These are phyloP conservation scores for Synergus japonicus DNA, from an alignment of 2,888 invertebrate genomes.

Conservation along the genomic window DNA sequence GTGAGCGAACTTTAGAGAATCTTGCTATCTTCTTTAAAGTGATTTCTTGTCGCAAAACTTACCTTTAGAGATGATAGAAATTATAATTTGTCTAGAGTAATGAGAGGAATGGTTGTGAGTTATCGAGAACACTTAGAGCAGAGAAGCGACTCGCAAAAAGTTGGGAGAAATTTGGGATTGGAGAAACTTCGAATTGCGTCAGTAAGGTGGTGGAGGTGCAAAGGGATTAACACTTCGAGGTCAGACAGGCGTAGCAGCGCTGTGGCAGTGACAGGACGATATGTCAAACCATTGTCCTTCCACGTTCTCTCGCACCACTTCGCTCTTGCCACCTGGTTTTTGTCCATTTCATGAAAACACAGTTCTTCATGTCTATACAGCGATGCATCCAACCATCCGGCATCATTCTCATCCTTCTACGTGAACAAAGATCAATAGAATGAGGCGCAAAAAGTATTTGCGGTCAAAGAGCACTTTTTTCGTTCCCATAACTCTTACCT, in stretches of 20 bases:
- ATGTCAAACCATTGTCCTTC: constrained; percentile 72
- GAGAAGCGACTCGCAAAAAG: background rate
- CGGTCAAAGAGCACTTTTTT: constrained; percentile 43
- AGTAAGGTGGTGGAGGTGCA: constrained; percentile 12
- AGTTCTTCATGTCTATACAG: constrained; percentile 24
- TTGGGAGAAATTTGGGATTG: background rate
- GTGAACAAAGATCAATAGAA: constrained; percentile 38
- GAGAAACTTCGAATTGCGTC: constrained; percentile 33
- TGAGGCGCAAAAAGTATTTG: constrained; percentile 30
- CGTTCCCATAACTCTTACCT: constrained; percentile 48
- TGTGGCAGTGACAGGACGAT: constrained; percentile 72
- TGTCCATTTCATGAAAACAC: constrained; percentile 38
- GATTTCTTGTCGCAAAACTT: background rate
- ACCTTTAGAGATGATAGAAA: background rate
- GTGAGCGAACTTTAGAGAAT: constrained; percentile 7
- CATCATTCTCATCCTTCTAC: constrained; percentile 24
- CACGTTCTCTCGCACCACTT: constrained; percentile 53
- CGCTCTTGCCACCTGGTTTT: constrained; percentile 53
- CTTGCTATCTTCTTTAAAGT: background rate
- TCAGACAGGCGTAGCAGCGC: constrained; percentile 59
- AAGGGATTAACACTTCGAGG: constrained; percentile 55
- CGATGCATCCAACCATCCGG: constrained; percentile 9
- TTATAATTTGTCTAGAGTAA: too few relatives aligned
- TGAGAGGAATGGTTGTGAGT: background rate
- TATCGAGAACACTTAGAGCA: background rate